Evolutionary conservation across 2,888 invertebrate species (phyloP), one percentile per base, ranked within the genome.

Genomic region (Leucozona laternaria): DNA sequence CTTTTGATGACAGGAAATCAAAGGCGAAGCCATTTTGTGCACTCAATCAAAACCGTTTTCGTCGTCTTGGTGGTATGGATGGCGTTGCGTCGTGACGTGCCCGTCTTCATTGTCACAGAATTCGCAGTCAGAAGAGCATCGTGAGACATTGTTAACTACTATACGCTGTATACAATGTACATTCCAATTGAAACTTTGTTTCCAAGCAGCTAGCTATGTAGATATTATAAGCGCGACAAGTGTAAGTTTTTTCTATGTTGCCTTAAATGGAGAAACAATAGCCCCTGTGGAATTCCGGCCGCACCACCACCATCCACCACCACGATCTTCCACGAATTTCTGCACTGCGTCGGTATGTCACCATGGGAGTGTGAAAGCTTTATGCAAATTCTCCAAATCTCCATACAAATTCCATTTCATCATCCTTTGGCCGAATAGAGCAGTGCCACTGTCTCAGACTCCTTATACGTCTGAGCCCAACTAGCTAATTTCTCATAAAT

Each of bases 1-100:
- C 73, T 85, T 85, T 85, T 85, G 85, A 85, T 85, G 85, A 73
- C 81, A 78, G 81, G 85, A 85, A 85, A 85, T 85, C 81, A 85
- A 85, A 81, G 81, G 77, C 62, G 77, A 81, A 80, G 77, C 77
- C 68, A 81, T 85, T 73, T 81, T 85, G 85, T 73, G 81, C 85
- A 81, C 81, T 85, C 85, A 81, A 78, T 85, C 77, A 78, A 73
- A 81, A 64, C 62, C 40, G 62, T 79, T 70, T 53, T 50, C 43
- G 20, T 48, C 20, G 48, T 57, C n/a, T 28, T 20, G 4, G 20
- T n/a, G 20, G 22, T 15, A 0, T 25, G 40, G 50, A 37, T 13
- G 20, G 20, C n/a, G 48, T 37, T 22, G 4, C 1, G 15, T 68
- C 45, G 45, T 20, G 5, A 22, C 48, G 10, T 20, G 31, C 37